phyloP scores from a whole-genome alignment of 2,797 vertebrate genomes.

The Apodemus agrarius region DNA sequence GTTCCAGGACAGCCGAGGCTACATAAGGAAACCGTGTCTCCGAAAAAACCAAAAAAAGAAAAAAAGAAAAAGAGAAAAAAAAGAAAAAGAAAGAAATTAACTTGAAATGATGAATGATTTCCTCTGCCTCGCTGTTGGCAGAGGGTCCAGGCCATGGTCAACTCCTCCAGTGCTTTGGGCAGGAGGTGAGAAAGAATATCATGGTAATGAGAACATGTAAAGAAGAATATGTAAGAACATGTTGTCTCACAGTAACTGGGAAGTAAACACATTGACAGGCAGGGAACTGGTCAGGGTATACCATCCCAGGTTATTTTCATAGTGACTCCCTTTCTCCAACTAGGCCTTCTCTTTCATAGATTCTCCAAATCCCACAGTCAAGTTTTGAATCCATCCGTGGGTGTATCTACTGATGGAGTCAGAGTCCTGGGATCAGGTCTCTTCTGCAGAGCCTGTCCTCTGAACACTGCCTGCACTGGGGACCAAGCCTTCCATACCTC shows the following conservation, averaged over 20 bases:
- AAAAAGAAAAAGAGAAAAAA: too few relatives aligned
- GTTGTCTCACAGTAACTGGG: neutral
- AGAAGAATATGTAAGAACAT: neutral
- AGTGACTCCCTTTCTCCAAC: neutral
- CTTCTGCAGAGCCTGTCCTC: neutral
- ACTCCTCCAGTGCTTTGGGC: neutral
- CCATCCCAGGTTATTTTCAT: neutral
- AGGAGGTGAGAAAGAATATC: neutral
- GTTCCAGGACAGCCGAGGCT: too few relatives aligned
- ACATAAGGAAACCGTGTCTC: too few relatives aligned
- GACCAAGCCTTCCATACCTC: neutral
- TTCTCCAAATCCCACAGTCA: neutral
- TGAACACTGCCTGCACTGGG: neutral
- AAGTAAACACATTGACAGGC: neutral
- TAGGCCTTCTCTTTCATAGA: neutral
- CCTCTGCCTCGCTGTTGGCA: neutral
- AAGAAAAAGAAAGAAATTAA: neutral
- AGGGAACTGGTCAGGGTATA: too few relatives aligned
- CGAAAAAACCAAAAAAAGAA: too few relatives aligned
- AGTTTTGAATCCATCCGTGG: neutral
- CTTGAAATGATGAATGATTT: neutral
- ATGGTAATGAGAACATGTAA: neutral
- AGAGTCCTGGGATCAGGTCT: neutral
- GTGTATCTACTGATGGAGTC: too few relatives aligned
- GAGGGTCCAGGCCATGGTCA: neutral